These are phyloP conservation scores for Spatula clypeata DNA, from an alignment of 2,797 vertebrate species.

Conservation along the genomic window DNA sequence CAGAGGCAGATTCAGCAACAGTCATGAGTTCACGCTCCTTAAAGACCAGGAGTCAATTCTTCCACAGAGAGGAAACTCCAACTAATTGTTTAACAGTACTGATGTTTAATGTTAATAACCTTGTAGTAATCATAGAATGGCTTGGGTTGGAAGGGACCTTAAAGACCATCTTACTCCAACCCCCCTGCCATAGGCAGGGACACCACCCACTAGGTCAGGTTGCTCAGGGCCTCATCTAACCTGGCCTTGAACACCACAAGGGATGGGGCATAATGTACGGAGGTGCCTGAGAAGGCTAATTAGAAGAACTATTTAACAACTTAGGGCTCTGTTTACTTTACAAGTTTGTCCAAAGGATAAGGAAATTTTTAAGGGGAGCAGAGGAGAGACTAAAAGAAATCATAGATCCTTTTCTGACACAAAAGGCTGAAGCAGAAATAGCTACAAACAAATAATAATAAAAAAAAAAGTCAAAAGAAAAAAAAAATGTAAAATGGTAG, in stretches of 20 bases:
- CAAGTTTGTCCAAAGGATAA: neutral
- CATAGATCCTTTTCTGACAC: neutral
- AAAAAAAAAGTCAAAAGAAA: neutral
- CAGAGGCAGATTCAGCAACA: neutral
- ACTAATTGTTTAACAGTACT: neutral
- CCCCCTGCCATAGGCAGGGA: no score
- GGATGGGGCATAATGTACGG: neutral
- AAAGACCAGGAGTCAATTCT: neutral
- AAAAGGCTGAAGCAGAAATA: neutral
- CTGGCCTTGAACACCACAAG: no score
- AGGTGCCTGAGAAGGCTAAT: neutral
- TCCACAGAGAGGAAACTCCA: neutral
- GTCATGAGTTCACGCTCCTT: neutral
- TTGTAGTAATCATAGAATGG: neutral
- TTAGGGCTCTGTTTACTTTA: neutral
- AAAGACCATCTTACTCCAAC: no score
- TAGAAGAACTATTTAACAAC: neutral
- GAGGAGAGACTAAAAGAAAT: neutral
- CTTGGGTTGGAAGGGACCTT: no score
- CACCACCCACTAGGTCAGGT: no score
- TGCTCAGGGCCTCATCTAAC: no score
- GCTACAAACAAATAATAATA: no score
- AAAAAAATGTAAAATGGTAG: neutral
- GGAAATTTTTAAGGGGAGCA: neutral
- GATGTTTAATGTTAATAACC: neutral